Conservation (phyloP, 2,113 vertebrate genomes). For the Aythya baeri region DNA sequence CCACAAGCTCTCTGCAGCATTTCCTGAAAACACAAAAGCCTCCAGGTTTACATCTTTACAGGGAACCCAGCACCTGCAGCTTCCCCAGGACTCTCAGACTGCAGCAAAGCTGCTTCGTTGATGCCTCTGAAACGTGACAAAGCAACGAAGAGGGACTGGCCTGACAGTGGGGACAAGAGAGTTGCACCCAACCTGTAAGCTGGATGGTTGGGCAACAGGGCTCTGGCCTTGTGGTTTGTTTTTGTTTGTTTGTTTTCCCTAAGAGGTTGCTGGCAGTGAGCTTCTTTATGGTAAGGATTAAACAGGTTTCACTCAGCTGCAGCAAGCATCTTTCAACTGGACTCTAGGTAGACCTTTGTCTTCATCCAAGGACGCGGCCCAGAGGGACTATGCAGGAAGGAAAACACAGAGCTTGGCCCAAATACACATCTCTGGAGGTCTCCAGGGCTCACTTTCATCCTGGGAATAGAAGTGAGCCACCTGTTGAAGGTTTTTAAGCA, state of each 20-base stretch:
- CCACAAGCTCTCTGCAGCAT: conserved; percentile 19
- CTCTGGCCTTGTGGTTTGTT: not conserved
- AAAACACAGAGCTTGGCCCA: not conserved
- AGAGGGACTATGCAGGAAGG: not conserved
- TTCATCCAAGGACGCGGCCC: not conserved
- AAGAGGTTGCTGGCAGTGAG: not conserved
- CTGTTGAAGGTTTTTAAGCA: conserved; percentile 10
- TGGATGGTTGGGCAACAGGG: not conserved
- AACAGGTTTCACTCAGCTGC: not conserved
- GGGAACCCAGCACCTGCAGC: not conserved
- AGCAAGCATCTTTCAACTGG: not conserved
- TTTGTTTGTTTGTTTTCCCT: not conserved
- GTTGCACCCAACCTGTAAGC: not conserved
- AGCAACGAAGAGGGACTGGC: not conserved
- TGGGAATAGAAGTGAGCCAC: conserved; percentile 23
- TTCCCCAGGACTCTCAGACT: not conserved
- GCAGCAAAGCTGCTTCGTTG: not conserved
- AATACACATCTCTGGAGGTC: not conserved
- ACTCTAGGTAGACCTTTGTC: not conserved
- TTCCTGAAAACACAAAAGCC: conserved; percentile 65
- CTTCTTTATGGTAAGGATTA: not conserved
- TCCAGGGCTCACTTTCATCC: not conserved
- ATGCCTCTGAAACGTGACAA: not conserved
- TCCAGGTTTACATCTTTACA: not conserved
- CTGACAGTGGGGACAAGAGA: not conserved